These are phyloP conservation scores for Ammodytes dubius DNA, from an alignment of 2,113 vertebrate genomes.

Conservation along the genomic window DNA sequence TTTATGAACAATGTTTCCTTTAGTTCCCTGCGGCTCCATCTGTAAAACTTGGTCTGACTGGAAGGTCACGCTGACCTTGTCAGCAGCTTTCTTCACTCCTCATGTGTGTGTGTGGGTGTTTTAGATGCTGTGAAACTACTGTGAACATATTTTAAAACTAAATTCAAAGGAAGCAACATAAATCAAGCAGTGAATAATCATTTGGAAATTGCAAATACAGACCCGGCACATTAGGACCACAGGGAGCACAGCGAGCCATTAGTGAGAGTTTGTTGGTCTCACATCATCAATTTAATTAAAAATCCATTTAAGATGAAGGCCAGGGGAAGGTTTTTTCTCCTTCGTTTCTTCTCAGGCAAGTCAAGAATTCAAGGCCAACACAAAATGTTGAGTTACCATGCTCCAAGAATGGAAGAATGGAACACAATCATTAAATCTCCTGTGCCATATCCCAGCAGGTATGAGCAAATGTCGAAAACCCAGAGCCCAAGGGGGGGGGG, in stretches of 20 bases:
- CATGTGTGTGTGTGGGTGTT: constrained; percentile 26
- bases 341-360: constrained; percentile 44
- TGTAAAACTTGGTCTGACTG: constrained; percentile 36
- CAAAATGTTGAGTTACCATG: constrained; percentile 50
- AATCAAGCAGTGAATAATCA: constrained; percentile 76
- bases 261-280: constrained; percentile 77
- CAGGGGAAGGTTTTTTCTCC: constrained; percentile 50
- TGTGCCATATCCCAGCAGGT: constrained; percentile 43
- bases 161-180: constrained; percentile 70
- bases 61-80: constrained; percentile 59
- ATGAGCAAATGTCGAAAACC: constrained; percentile 18
- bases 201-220: constrained; percentile 72
- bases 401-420: constrained; percentile 39
- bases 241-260: constrained; percentile 75
- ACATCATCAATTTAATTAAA: constrained; percentile 83
- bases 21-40: constrained; percentile 51
- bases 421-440: constrained; percentile 53
- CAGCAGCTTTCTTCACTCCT: constrained; percentile 33
- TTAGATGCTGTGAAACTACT: constrained; percentile 42
- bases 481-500: constrained; percentile 32
- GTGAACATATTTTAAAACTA: constrained; percentile 50
- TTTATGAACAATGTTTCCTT: constrained; percentile 55
- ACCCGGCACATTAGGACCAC: constrained; percentile 69
- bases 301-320: constrained; percentile 75
- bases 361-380: constrained; percentile 62